A percentile compares a stretch with the other conserved stretches of the same genome.
Conservation (phyloP, 2,113 vertebrate species). For the Cyphomyrus plagiostoma region DNA sequence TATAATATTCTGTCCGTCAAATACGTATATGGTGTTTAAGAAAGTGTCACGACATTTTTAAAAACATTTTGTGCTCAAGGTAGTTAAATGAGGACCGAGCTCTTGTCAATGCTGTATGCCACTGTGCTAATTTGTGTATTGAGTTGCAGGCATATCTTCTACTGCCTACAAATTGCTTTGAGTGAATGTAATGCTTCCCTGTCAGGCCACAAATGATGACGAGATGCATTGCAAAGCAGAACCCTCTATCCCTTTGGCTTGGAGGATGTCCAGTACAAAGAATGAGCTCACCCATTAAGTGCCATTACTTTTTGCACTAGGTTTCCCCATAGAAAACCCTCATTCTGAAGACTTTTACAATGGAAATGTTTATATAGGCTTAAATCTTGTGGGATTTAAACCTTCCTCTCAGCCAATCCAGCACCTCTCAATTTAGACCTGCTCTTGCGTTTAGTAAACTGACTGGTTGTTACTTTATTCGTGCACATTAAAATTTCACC, state of each 20-base stretch:
- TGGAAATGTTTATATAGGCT: background rate
- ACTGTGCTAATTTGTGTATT: background rate
- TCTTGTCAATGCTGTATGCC: background rate
- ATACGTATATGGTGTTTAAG: background rate
- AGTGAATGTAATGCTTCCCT: background rate
- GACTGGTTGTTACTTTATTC: background rate
- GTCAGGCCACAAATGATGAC: background rate
- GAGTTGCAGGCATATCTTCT: background rate
- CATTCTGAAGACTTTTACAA: background rate
- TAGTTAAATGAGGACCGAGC: background rate
- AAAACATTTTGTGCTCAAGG: background rate
- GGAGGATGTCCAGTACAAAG: background rate
- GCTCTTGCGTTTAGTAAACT: background rate
- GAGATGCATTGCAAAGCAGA: background rate
- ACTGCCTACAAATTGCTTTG: background rate
- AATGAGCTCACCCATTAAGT: background rate
- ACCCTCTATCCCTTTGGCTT: background rate
- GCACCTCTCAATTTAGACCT: background rate
- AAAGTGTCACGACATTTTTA: background rate
- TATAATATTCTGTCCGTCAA: background rate
- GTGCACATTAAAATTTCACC: background rate
- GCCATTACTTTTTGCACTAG: conserved; percentile 5
- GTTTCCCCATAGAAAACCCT: background rate
- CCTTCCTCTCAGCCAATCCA: background rate
- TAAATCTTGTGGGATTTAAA: background rate